phyloP scores from a whole-genome alignment of 2,888 invertebrate genomes.

The Erebia aethiops region DNA sequence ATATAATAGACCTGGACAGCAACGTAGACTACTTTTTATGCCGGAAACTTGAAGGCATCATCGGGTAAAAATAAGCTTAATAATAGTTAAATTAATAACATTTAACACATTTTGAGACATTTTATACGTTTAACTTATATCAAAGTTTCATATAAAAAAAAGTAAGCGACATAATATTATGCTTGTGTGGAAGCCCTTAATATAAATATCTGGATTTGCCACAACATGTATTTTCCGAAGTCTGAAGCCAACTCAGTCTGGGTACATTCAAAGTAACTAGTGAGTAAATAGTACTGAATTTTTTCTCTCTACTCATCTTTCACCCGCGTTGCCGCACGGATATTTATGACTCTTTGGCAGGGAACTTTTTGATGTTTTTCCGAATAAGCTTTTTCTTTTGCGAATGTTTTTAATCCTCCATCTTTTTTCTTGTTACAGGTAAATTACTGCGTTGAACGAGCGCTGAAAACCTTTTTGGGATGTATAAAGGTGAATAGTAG shows the following conservation, averaged over 20 bases:
- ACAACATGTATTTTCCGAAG: slow-evolving; percentile 30
- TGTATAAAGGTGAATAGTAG: slow-evolving; percentile 18
- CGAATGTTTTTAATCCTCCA: slow-evolving; percentile 22
- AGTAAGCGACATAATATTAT: no score
- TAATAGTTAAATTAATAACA: no score
- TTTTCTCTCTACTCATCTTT: slow-evolving; percentile 29
- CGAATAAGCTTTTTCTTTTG: slow-evolving; percentile 24
- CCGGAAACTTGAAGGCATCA: no score
- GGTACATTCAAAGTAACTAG: slow-evolving; percentile 30
- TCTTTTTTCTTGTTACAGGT: slow-evolving; percentile 33
- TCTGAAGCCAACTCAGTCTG: slow-evolving; percentile 30
- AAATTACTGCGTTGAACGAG: slow-evolving; percentile 14
- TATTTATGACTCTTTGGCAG: slow-evolving; percentile 39
- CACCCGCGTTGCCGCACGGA: slow-evolving; percentile 25
- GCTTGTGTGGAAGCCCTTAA: not conserved
- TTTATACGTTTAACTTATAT: no score
- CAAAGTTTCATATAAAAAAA: no score
- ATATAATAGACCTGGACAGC: no score
- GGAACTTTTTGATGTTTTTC: slow-evolving; percentile 34
- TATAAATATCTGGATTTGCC: slow-evolving; percentile 35
- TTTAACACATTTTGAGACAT: no score
- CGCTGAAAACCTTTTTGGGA: slow-evolving; percentile 13
- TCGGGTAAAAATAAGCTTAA: no score
- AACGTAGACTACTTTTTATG: no score
- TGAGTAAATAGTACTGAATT: slow-evolving; percentile 31